Evolutionary conservation across 1,140 invertebrate species (phyloP), one percentile per base, ranked within the genome.

Genomic region (Drosophila kepulauana): DNA sequence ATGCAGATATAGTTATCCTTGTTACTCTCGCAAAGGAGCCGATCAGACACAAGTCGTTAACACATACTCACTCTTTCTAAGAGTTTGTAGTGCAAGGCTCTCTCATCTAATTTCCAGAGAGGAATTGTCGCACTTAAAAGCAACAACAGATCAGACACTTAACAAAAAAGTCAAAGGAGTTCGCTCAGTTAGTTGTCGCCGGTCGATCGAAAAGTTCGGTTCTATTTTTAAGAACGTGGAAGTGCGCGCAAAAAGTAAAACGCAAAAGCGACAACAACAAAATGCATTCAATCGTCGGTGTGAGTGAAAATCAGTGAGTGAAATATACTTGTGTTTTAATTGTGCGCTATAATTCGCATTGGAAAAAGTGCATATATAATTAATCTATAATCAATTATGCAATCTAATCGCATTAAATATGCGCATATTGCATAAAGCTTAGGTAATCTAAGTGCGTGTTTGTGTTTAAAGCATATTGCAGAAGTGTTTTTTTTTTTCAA

Each of bases 361-460:
- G 41, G 41, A 33, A 45, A 43, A 52, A 41, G 61, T 28, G 25
- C 10, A 46, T 56, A 65, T 35, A n/a, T 56, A 33, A 65, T 65
- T 46, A 33, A 45, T n/a, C n/a, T 5, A 8, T 28, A 41, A 65
- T 56, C 25, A 56, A 16, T 65, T 64, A 43, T 64, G 35, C 35
- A 52, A 52, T 46, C 38, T 52, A 64, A 52, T 51, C 35, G 20
- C n/a, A 64, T 64, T 64, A 52, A 33, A 38, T 20, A 20, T 41
- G 51, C 5, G 5, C 30, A 56, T 28, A 46, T 65, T 56, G 38
- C 25, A 30, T 46, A 56, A 65, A 11, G n/a, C n/a, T 30, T 41
- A 20, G 16, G 3, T 56, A 54, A 45, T 54, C 1, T n/a, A 49
- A 35, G n/a, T 45, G 41, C 11, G 20, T 35, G 10, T 16, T 20